Evolutionary conservation across 2,113 vertebrate species (phyloP), one percentile per base, ranked within the genome.

Genomic region (Petrocephalus microphthalmus): DNA sequence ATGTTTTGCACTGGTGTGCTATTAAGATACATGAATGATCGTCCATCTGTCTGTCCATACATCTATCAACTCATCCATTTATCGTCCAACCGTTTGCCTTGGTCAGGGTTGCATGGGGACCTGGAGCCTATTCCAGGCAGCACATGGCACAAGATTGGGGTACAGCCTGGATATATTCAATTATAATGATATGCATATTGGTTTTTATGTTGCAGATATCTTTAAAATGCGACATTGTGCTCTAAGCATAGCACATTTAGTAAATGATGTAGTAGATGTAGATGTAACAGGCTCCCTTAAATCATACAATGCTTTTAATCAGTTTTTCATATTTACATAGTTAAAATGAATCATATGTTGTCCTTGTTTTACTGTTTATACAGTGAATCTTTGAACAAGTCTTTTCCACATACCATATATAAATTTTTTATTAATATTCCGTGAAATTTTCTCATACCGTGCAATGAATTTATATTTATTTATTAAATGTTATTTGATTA

Each of bases 1-100:
- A 85, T 86, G 86, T 42, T 42, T 42, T 78, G 71, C 19, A 78
- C n/a, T 60, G 84, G 90, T 85, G 88, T 87, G n/a, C 64, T 57
- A 13, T 17, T 52, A 84, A 25, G 19, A 54, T 33, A 74, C 78
- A 45, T 42, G 37, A 42, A 78, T 2, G 13, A n/a, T 42, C 37
- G 42, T 78, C 15, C 71, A 78, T 42, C 71, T 19, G 17, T 78
- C 5, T 7, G 33, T 42, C 25, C 33, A 42, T 42, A 15, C 17
- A 6, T 78, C 33, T 13, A 42, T 78, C 71, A 78, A 67, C 29
- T 67, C n/a, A 67, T 67, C n/a, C n/a, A 67, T 67, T 10, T 13
- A 29, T 29, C 60, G 25, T 67, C 60, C 60, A 67, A 13, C 60
- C 8, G 25, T 67, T 78, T 42, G 11, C 42, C 33, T 29, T 37